Evolutionary conservation across 2,797 vertebrate species (phyloP).

Genomic region (Pseudochirops cupreus): DNA sequence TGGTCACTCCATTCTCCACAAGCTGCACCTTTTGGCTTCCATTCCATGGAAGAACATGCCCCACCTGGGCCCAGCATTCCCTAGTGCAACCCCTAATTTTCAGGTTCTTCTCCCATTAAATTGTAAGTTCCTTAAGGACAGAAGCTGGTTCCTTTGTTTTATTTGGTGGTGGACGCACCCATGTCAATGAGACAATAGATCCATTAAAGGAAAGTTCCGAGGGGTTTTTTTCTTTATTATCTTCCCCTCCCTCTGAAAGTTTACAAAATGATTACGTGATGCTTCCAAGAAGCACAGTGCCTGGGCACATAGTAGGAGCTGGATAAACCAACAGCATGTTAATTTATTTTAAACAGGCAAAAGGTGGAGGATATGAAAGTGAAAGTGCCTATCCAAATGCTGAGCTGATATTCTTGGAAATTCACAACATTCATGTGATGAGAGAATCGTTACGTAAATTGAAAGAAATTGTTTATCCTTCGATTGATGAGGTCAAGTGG

Average conservation of each 20-base stretch:
- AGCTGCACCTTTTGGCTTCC: not conserved
- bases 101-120: not conserved
- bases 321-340: not conserved
- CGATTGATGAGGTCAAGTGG: constrained; percentile 95
- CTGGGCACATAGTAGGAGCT: not conserved
- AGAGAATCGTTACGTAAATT: constrained; percentile 96
- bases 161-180: not conserved
- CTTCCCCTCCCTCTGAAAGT: not conserved
- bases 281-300: not conserved
- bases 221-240: not conserved
- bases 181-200: too few relatives aligned
- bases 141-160: not conserved
- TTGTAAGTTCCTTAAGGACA: not conserved
- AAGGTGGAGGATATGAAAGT: constrained; percentile 96
- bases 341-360: constrained; percentile 86
- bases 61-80: not conserved
- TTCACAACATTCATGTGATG: constrained; percentile 98
- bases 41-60: not conserved
- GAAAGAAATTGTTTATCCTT: constrained; percentile 95
- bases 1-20: not conserved
- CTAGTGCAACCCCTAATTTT: not conserved
- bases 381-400: constrained; percentile 94
- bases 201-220: not conserved
- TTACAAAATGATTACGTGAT: not conserved
- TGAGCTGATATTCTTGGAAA: constrained; percentile 95